Conservation (phyloP, 2,797 vertebrate species). For the Parambassis ranga region DNA sequence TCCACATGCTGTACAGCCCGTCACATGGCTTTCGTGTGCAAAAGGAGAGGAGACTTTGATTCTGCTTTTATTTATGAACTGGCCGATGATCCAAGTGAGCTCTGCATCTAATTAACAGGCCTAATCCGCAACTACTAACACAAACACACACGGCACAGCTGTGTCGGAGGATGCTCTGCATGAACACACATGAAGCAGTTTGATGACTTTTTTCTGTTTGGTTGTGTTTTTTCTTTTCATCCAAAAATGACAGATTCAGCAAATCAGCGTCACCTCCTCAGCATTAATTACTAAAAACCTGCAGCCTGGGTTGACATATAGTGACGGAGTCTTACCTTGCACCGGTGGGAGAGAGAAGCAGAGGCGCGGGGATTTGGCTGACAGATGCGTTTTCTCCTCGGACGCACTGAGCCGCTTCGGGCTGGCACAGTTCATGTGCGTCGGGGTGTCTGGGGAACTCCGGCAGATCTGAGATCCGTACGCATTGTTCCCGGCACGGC, state of each 20-base stretch:
- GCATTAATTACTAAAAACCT: no score
- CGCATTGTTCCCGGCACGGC: conserved; percentile 57
- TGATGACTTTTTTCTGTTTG: background rate
- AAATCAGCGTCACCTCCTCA: background rate
- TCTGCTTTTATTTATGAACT: conserved; percentile 65
- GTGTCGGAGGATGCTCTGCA: conserved; percentile 41
- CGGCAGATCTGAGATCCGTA: conserved; percentile 65
- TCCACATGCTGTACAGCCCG: conserved; percentile 30
- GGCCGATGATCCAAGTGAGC: conserved; percentile 28
- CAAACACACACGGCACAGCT: conserved; percentile 33
- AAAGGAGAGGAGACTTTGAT: conserved; percentile 49
- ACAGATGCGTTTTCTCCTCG: conserved; percentile 68
- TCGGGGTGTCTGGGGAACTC: conserved; percentile 51
- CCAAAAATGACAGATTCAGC: no score
- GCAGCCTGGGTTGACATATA: no score
- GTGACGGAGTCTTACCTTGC: conserved; percentile 69
- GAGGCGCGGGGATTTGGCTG: conserved; percentile 63
- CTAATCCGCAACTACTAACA: conserved; percentile 52
- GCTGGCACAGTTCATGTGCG: conserved; percentile 57
- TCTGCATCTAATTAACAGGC: conserved; percentile 64
- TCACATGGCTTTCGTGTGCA: conserved; percentile 38
- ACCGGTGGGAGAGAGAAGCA: conserved; percentile 64
- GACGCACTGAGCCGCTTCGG: conserved; percentile 51
- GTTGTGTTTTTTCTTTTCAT: no score
- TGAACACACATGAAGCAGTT: conserved; percentile 25